Base-by-base conservation (phyloP, 1,140 invertebrate genomes). In the Mercenaria mercenaria region DNA sequence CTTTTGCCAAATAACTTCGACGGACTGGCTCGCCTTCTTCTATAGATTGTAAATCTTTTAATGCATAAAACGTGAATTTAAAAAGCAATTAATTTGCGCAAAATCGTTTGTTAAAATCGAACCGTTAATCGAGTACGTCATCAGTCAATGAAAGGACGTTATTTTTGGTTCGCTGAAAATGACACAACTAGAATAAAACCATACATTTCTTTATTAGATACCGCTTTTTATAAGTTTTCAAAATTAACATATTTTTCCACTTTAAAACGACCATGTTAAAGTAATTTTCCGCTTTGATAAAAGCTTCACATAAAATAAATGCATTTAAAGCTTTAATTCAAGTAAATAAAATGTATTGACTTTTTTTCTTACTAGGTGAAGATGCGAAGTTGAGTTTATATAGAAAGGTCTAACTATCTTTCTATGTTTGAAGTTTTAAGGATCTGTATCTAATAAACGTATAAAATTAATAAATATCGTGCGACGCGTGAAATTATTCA, bases 61-160 rank as follows among this genome's bases (percentile, higher is more conserved):
- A 32, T 52, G 26, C 47, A 50, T 77, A 77, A 52, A 50, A n/a
- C 74, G 34, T 26, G 74, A 77, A 8, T 6, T 77, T 77, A 77
- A 77, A 77, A 47, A 26, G 41, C 74, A 52, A 77, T 77, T 77
- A 77, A 77, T 77, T 77, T 74, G 32, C 29, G 13, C 11, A 23
- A 69, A 69, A 32, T 69, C 67, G 67, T 32, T 32, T 74, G 37
- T 74, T 74, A 43, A 43, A 74, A 23, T 74, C 29, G 61, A 67
- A 32, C 26, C 11, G 61, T 6, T 26, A 43, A 74, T 43, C 69
- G 29, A 6, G 1, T 74, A 1, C 39, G 10, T n/a, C 39, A 43
- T 74, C 41, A 43, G 10, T 74, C 69, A 41, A 74, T 74, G 69
- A 74, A 43, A 74, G 41, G 1, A n/a, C 18, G 39, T 74, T 41